Conservation (phyloP, 1,140 invertebrate species). For the Diachasmimorpha longicaudata region DNA sequence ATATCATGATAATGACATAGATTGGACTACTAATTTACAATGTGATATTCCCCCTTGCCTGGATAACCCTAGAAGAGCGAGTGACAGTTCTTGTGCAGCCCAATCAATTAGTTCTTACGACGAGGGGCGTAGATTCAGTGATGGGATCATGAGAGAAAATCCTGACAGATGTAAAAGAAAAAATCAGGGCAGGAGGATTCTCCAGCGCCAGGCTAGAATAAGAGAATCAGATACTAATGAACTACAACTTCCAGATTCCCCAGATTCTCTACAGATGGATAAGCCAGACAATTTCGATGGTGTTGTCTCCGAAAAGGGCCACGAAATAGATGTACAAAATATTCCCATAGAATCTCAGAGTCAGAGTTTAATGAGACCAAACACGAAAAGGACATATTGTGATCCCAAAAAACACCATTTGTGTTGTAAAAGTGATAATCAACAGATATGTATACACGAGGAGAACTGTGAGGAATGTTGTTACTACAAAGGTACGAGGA, state of each 20-base stretch:
- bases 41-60: not conserved
- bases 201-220: conserved; percentile 48
- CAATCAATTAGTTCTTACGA: conserved; percentile 1
- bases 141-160: conserved; percentile 33
- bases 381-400: not conserved
- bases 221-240: conserved; percentile 32
- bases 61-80: conserved; percentile 36
- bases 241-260: not conserved
- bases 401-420: conserved; percentile 17
- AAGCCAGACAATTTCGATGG: not conserved
- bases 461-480: conserved; percentile 32
- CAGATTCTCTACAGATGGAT: not conserved
- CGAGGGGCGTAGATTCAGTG: conserved; percentile 43
- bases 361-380: not conserved
- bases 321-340: not conserved
- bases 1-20: not conserved
- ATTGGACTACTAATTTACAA: not conserved
- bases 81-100: conserved; percentile 35
- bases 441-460: conserved; percentile 21
- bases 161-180: conserved; percentile 15
- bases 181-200: conserved; percentile 32
- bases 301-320: not conserved
- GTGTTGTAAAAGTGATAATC: conserved; percentile 22
- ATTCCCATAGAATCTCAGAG: not conserved
- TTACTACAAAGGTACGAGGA: conserved; percentile 32